Percentiles rank a stretch among this genome's conserved stretches.
Evolutionary conservation across 2,113 vertebrate genomes (phyloP).

Genomic region (Corythoichthys intestinalis): DNA sequence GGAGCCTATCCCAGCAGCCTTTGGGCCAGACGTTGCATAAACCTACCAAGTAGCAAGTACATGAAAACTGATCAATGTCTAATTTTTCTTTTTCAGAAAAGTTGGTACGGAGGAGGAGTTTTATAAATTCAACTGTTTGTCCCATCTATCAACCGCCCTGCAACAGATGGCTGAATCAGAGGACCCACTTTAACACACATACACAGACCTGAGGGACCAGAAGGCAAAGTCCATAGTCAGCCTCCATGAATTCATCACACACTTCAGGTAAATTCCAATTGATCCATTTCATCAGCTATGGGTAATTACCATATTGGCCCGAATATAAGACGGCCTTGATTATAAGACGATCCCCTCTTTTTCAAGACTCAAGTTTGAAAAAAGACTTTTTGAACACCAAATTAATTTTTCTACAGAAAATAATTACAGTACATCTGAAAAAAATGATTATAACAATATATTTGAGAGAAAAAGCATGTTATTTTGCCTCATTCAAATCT

Average conservation of each 20-base stretch:
- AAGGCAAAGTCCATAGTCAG: constrained; percentile 3
- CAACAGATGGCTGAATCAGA: constrained; percentile 50
- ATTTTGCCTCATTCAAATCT: too few species aligned
- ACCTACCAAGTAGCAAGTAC: too few species aligned
- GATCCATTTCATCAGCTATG: neutral
- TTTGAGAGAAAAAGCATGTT: too few species aligned
- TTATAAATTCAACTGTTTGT: neutral
- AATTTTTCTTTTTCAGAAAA: constrained; percentile 28
- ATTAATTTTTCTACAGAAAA: too few species aligned
- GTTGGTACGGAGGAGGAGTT: neutral
- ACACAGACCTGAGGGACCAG: constrained; percentile 7
- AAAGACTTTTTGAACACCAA: too few species aligned
- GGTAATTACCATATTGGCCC: neutral
- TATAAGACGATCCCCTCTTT: too few species aligned
- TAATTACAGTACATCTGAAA: too few species aligned
- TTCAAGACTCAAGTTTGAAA: too few species aligned
- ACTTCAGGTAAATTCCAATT: constrained; percentile 34
- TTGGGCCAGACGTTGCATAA: too few species aligned
- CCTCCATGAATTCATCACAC: constrained; percentile 58
- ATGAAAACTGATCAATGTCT: constrained; percentile 2
- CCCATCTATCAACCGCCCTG: constrained; percentile 8
- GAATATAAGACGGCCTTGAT: too few species aligned
- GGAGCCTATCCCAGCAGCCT: neutral
- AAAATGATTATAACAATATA: too few species aligned
- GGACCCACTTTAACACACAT: constrained; percentile 52